Conservation (phyloP, 2,113 vertebrate genomes). For the Lophotis ruficrista region DNA sequence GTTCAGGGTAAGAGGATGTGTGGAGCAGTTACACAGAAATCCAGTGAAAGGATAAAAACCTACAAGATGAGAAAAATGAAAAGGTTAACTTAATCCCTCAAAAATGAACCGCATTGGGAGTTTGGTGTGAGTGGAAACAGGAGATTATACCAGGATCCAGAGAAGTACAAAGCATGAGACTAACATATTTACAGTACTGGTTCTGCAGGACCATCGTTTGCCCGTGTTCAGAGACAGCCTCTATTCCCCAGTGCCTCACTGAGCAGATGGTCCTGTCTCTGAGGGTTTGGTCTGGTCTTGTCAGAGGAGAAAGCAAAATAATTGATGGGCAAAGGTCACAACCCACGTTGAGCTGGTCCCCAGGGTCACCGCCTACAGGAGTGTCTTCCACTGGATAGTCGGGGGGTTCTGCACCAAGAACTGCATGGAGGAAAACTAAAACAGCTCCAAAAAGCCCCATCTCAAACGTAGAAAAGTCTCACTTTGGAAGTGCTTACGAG, state of each 20-base stretch:
- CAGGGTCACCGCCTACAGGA: constrained; percentile 62
- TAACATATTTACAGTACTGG: constrained; percentile 50
- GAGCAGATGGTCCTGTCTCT: constrained; percentile 18
- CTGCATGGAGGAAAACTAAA: constrained; percentile 65
- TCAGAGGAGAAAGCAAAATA: constrained; percentile 55
- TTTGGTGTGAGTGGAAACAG: constrained; percentile 5
- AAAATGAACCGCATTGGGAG: neutral
- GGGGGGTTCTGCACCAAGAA: constrained; percentile 69
- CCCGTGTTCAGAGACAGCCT: constrained; percentile 5
- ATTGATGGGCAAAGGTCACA: constrained; percentile 59
- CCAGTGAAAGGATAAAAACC: constrained; percentile 66
- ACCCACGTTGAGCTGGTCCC: constrained; percentile 68
- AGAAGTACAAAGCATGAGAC: constrained; percentile 57
- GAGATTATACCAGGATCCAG: neutral
- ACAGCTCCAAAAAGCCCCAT: constrained; percentile 67
- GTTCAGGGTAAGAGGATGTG: constrained; percentile 65
- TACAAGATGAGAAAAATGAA: constrained; percentile 64
- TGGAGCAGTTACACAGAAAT: constrained; percentile 68
- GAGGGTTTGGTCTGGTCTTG: constrained; percentile 56
- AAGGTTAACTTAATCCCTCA: constrained; percentile 44
- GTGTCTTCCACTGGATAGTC: constrained; percentile 66
- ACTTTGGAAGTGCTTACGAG: constrained; percentile 98
- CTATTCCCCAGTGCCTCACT: neutral
- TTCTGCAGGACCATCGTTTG: constrained; percentile 10
- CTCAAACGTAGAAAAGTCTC: constrained; percentile 98